These are phyloP conservation scores for Orius insidiosus DNA, from an alignment of 1,140 invertebrate genomes.

Conservation along the genomic window DNA sequence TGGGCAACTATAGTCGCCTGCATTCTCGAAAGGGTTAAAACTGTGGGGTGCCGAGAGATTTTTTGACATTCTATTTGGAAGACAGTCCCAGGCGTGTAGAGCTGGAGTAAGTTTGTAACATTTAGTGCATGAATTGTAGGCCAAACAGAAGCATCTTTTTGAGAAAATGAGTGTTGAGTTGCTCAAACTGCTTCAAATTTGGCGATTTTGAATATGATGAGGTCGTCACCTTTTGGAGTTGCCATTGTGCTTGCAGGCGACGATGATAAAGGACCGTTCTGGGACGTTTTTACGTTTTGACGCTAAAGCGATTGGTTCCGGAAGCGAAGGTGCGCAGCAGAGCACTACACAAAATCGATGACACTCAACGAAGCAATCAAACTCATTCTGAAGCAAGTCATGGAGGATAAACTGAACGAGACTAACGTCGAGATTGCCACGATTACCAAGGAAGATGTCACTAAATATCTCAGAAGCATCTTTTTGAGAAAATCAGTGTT, in stretches of 20 bases:
- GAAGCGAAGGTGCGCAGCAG: conserved; percentile 96
- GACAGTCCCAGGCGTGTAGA: no score
- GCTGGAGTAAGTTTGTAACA: no score
- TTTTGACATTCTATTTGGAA: no score
- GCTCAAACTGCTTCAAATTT: conserved; percentile 98
- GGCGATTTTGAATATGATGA: conserved; percentile 93
- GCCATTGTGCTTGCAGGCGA: conserved; percentile 81
- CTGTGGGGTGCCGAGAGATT: no score
- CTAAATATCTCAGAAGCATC: conserved; percentile 48
- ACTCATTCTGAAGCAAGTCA: conserved; percentile 94
- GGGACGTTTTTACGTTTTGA: conserved; percentile 94
- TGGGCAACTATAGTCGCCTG: no score
- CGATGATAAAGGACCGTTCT: conserved; percentile 84
- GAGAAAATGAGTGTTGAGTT: conserved; percentile 93
- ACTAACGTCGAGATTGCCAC: conserved; percentile 91
- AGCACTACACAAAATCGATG: conserved; percentile 78
- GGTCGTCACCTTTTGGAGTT: conserved; percentile 87
- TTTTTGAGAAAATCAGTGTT: no score
- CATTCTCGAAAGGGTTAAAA: no score
- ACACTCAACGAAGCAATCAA: conserved; percentile 91
- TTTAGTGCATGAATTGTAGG: no score
- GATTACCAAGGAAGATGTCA: conserved; percentile 83
- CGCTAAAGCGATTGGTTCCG: conserved; percentile 98
- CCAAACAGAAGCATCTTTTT: no score
- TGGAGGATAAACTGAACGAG: conserved; percentile 98